Percentiles rank a stretch among this genome's conserved stretches.
These are phyloP conservation scores for Melolontha melolontha DNA, from an alignment of 2,888 invertebrate species.

Conservation along the genomic window DNA sequence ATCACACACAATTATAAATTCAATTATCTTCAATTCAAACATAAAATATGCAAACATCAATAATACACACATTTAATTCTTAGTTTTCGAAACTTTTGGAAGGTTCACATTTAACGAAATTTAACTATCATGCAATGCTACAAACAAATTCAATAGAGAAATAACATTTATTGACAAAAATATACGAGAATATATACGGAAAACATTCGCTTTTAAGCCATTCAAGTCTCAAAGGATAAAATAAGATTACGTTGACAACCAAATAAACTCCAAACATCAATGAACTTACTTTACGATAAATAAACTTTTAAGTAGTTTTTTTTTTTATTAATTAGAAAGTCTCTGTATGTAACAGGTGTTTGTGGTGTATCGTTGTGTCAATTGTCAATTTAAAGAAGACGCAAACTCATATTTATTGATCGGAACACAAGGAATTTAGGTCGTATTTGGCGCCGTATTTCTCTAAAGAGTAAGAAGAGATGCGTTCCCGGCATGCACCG, in stretches of 20 bases:
- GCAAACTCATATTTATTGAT: constrained; percentile 59
- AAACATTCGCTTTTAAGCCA: no score
- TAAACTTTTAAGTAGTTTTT: neutral
- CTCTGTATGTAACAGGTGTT: constrained; percentile 32
- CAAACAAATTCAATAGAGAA: no score
- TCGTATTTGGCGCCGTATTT: constrained; percentile 56
- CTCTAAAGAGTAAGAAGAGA: constrained; percentile 14
- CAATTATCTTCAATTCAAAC: no score
- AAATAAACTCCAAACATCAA: neutral
- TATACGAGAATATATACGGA: no score
- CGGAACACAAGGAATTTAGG: constrained; percentile 45
- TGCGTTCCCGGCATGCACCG: constrained; percentile 17
- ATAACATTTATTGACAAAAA: no score
- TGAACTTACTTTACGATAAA: constrained; percentile 5
- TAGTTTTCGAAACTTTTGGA: no score
- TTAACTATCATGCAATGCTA: no score
- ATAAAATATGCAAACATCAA: no score
- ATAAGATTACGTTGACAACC: neutral
- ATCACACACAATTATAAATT: no score
- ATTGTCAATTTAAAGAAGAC: constrained; percentile 37
- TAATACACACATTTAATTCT: no score
- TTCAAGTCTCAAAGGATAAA: neutral
- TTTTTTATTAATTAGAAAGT: neutral
- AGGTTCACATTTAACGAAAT: no score
- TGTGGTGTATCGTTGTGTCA: neutral